A percentile compares a stretch with the other conserved stretches of the same genome.
Conservation (phyloP, 2,797 vertebrate genomes). For the Leptodactylus fallax region DNA sequence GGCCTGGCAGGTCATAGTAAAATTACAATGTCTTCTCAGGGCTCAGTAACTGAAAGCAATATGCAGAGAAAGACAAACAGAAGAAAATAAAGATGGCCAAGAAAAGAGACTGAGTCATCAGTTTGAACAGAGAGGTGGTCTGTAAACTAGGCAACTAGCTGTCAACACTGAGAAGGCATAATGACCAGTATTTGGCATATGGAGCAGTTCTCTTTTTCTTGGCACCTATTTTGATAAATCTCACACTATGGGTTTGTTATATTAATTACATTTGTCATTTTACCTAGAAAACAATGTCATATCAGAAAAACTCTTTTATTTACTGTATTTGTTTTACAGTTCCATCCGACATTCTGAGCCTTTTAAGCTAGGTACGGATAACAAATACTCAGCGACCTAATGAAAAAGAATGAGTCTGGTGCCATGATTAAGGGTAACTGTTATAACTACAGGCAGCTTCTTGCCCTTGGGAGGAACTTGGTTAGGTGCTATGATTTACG, state of each 20-base stretch:
- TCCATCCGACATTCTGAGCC: neutral
- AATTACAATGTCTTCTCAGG: no score
- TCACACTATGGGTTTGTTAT: neutral
- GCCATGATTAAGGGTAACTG: constrained; percentile 48
- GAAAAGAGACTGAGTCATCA: no score
- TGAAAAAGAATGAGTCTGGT: constrained; percentile 46
- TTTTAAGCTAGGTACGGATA: constrained; percentile 2
- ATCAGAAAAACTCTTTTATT: neutral
- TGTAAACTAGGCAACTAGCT: no score
- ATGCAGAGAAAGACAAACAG: no score
- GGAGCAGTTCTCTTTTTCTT: neutral
- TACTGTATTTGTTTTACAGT: neutral
- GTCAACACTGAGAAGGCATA: no score
- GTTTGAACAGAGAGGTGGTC: no score
- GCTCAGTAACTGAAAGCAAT: no score
- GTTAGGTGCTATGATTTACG: constrained; percentile 56
- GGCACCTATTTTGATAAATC: neutral
- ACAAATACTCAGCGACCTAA: constrained; percentile 24
- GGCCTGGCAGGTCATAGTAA: no score
- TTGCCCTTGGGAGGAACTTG: constrained; percentile 52
- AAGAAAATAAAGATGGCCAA: no score
- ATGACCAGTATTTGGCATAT: no score
- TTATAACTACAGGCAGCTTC: constrained; percentile 52
- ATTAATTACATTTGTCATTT: neutral
- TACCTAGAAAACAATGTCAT: neutral